Base-by-base conservation (phyloP, 2,113 vertebrate species). In the Scopus umbretta region DNA sequence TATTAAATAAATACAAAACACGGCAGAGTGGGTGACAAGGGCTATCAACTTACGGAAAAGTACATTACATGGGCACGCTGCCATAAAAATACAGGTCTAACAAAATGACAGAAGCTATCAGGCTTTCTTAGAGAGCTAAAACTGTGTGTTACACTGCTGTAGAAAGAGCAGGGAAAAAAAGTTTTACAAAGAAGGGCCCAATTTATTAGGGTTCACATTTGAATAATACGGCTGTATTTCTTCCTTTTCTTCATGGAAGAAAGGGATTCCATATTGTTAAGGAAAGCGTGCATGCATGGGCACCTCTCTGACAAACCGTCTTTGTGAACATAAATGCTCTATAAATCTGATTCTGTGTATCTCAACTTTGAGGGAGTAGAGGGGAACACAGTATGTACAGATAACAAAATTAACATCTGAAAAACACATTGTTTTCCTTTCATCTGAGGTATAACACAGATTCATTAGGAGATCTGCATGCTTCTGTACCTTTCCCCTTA, bases 391-490 rank as follows among this genome's bases (percentile, higher is more conserved):
- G 75, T 79, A 20, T 45, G 80, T 2, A 6, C 72, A 94, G 91
- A 95, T 96, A 94, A 94, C 87, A 92, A 76, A 96, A 95, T 82
- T 94, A 94, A 96, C 94, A 94, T 92, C 89, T 92, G 91, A 95
- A 97, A 96, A 97, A 0, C 91, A 90, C 91, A 91, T 95, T 95
- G 91, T 96, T 96, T 97, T 95, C 74, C 71, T 97, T 97, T 94
- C 94, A 88, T 95, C 84, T 96, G 95, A 94, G 81, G 84, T 95
- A 96, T 80, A 95, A 95, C 94, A 91, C 62, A 85, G 89, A 95
- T 95, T 96, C 93, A 96, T 95, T 94, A 94, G 81, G 80, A 97
- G 92, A 95, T 94, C 93, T 90, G 89, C 96, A 96, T 93, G 97
- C 93, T 91, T 92, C 92, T 96, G 81, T 94, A 97, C 96, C 74